Conservation (phyloP, 2,797 vertebrate genomes). For the Mus minutoides region DNA sequence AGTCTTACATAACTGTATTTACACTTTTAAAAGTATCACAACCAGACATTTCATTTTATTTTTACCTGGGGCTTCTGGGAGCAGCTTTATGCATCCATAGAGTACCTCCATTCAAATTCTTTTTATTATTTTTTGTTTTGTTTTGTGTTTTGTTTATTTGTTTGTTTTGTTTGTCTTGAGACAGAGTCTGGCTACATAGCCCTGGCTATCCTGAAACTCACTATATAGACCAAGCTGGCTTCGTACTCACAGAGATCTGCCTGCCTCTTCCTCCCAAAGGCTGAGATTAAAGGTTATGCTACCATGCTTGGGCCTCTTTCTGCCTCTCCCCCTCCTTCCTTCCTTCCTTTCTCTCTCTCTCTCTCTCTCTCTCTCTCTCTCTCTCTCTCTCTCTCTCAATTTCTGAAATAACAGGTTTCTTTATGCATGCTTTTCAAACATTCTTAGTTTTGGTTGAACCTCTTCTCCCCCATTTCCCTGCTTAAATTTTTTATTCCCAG, state of each 20-base stretch:
- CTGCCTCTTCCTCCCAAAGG: not conserved
- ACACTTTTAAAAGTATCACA: conserved; percentile 54
- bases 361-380: not conserved
- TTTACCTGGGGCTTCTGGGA: not conserved
- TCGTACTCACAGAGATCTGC: not conserved
- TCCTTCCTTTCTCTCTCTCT: no score
- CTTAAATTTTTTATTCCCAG: not conserved
- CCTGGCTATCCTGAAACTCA: not conserved
- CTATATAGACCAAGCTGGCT: not conserved
- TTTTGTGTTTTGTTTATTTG: not conserved
- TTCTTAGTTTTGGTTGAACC: not conserved
- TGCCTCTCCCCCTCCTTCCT: not conserved
- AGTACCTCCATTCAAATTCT: not conserved
- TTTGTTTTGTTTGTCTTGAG: not conserved
- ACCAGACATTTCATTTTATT: not conserved
- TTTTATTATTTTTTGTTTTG: not conserved
- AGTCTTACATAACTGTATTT: conserved; percentile 38
- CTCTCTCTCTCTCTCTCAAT: not conserved
- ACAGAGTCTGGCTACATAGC: not conserved
- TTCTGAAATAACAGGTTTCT: not conserved
- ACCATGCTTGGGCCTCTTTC: no score
- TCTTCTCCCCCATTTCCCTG: not conserved
- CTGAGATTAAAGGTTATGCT: not conserved
- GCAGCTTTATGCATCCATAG: not conserved
- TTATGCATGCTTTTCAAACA: not conserved